Percentiles rank a stretch among this genome's conserved stretches.
Evolutionary conservation across 2,888 invertebrate species (phyloP).

Genomic region (Caenorhabditis plicata): DNA sequence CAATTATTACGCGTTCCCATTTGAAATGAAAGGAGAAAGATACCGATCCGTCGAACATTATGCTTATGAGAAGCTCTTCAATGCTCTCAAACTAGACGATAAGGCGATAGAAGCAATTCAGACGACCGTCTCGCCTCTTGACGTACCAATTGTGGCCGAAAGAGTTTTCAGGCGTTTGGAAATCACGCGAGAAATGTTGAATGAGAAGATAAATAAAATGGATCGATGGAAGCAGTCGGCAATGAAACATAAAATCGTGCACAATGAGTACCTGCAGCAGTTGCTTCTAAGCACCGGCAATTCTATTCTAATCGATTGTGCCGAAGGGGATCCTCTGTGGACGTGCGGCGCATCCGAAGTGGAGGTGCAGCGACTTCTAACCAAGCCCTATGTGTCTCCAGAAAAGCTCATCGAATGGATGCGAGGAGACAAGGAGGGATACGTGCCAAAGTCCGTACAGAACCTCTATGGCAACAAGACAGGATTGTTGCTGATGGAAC

Average conservation of each 20-base stretch:
- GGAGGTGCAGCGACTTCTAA: constrained; percentile 60
- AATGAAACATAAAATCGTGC: constrained; percentile 63
- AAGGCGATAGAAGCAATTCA: constrained; percentile 57
- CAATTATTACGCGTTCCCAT: constrained; percentile 57
- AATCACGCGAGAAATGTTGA: constrained; percentile 27
- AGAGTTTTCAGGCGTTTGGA: constrained; percentile 42
- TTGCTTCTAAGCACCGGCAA: constrained; percentile 62
- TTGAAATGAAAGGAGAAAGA: constrained; percentile 44
- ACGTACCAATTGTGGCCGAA: constrained; percentile 50
- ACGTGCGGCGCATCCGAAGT: constrained; percentile 54
- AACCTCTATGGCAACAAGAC: constrained; percentile 60
- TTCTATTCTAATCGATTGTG: constrained; percentile 57
- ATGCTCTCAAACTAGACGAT: constrained; percentile 53
- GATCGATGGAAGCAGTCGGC: constrained; percentile 63
- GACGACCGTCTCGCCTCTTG: constrained; percentile 57
- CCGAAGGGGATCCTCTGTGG: constrained; percentile 56
- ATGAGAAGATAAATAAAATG: constrained; percentile 51
- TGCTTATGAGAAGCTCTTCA: constrained; percentile 56
- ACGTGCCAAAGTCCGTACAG: constrained; percentile 24
- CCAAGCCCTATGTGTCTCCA: constrained; percentile 55
- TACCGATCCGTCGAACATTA: constrained; percentile 65
- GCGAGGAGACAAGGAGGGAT: constrained; percentile 26
- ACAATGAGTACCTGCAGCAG: constrained; percentile 58
- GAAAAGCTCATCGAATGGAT: constrained; percentile 56
- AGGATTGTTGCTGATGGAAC: constrained; percentile 61